Evolutionary conservation across 2,797 vertebrate species (phyloP), one percentile per base, ranked within the genome.

Genomic region (Protonibea diacanthus): DNA sequence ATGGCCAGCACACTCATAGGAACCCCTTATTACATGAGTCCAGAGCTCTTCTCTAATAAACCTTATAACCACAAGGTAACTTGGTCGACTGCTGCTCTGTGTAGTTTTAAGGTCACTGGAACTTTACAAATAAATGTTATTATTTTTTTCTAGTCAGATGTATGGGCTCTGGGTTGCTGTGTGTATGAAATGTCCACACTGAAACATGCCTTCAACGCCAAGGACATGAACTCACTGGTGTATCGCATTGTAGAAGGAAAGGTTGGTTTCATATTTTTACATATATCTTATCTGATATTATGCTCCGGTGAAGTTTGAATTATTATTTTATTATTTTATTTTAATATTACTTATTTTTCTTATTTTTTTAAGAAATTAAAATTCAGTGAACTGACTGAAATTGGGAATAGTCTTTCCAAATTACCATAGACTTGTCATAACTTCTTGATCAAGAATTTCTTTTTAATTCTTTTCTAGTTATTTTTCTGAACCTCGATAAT

Each of bases 11-110:
- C 98, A 13, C 95, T 99, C 29, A 99, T 99, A 48, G 98, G 98
- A 73, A 99, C 98, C 0, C 98, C 98, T 0, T 99, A 99, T 91
- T 99, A 99, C 91, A 99, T 99, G 98, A 99, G 98, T 81, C 98
- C 98, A 1, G 98, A 99, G 75, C 93, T 99, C 48, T 97, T 99
- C 76, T 99, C 97, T 42, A 98, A 98, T 93, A 98, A 97, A 88
- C 98, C 97, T 2, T 99, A 99, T 88, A 99, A 98, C 92, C 96
- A 99, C 92, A 99, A 99, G 97, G 98, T 99, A 96, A 67, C 33
- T 49, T 45, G 7, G 3, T 18, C 15, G 56, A 25, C 13, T 70
- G 6, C 23, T 40, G 20, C 8, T 60, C 4, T 61, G 11, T 47
- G 2, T 62, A 33, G 1, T 68, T 44, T 40, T 7, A 18, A 29